Percentiles rank a stretch among this genome's conserved stretches.
phyloP scores from a whole-genome alignment of 2,113 vertebrate genomes.

The Coracopsis vasa region DNA sequence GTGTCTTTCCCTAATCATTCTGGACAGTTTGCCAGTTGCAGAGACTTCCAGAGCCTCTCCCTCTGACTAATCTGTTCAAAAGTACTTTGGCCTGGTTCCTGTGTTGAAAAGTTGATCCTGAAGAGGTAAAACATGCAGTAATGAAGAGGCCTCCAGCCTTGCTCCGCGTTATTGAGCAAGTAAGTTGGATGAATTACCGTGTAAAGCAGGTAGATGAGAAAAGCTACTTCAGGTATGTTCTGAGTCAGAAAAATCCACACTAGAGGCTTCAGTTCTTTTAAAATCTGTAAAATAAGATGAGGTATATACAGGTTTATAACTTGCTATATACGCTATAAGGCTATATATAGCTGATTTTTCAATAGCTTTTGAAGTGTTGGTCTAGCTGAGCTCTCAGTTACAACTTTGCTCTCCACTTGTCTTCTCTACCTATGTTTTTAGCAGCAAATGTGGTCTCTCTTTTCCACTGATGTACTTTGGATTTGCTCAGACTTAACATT shows the following conservation, averaged over 20 bases:
- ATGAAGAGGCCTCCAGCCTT: not conserved
- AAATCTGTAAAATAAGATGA: conserved; percentile 67
- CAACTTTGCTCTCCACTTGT: not conserved
- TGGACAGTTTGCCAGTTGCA: not conserved
- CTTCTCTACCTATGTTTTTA: not conserved
- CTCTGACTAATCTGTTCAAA: not conserved
- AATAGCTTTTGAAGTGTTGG: not conserved
- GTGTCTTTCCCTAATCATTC: not conserved
- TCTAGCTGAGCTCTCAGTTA: not conserved
- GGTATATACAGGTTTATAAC: not conserved
- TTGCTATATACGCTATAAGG: not conserved
- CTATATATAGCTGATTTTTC: not conserved
- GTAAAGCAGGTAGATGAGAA: conserved; percentile 81
- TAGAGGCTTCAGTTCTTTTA: conserved; percentile 76
- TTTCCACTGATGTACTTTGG: not conserved
- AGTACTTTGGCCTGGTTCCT: not conserved
- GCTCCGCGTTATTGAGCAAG: not conserved
- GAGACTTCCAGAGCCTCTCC: not conserved
- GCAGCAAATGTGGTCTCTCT: not conserved
- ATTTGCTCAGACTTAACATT: not conserved
- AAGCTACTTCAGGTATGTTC: conserved; percentile 79
- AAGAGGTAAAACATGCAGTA: not conserved
- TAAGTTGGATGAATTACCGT: conserved; percentile 58
- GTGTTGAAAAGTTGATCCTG: not conserved
- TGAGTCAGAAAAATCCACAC: conserved; percentile 79